Percentiles rank a stretch among this genome's conserved stretches.
Conservation (phyloP, 2,113 vertebrate genomes). For the Mastomys coucha region DNA sequence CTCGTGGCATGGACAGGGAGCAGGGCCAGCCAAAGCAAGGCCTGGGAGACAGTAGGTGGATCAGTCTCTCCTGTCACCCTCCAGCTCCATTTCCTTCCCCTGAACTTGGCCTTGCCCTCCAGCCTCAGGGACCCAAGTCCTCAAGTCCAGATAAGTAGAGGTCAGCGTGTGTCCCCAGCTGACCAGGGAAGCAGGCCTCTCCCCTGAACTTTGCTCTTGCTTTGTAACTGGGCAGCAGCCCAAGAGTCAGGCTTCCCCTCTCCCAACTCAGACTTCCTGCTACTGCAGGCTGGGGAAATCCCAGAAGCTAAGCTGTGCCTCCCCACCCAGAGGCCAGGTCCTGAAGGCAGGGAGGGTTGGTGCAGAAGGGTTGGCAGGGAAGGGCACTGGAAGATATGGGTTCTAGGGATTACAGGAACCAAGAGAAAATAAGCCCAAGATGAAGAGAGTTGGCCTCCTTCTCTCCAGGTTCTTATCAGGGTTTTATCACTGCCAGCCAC, state of each 20-base stretch:
- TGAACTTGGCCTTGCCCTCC: neutral
- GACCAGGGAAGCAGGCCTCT: constrained; percentile 45
- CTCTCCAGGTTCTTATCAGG: neutral
- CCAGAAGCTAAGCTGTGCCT: constrained; percentile 4
- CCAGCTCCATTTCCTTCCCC: neutral
- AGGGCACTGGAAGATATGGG: neutral
- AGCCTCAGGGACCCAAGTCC: neutral
- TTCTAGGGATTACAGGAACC: fast-evolving
- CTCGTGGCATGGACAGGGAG: neutral
- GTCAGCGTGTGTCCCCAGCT: constrained; percentile 53
- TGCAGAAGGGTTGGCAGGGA: neutral
- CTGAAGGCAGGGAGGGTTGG: neutral
- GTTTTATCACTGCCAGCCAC: neutral
- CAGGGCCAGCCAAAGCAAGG: neutral
- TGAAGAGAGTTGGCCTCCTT: neutral
- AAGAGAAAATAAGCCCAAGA: neutral
- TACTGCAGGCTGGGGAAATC: constrained; percentile 64
- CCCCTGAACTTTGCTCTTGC: constrained; percentile 74
- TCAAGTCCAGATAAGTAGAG: neutral
- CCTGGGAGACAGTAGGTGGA: neutral
- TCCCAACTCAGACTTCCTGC: constrained; percentile 68
- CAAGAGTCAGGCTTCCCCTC: constrained; percentile 56
- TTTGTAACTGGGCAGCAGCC: constrained; percentile 55
- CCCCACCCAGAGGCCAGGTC: neutral
- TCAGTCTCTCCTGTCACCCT: neutral